Evolutionary conservation across 2,888 invertebrate species (phyloP).

Genomic region (Oligia latruncula): DNA sequence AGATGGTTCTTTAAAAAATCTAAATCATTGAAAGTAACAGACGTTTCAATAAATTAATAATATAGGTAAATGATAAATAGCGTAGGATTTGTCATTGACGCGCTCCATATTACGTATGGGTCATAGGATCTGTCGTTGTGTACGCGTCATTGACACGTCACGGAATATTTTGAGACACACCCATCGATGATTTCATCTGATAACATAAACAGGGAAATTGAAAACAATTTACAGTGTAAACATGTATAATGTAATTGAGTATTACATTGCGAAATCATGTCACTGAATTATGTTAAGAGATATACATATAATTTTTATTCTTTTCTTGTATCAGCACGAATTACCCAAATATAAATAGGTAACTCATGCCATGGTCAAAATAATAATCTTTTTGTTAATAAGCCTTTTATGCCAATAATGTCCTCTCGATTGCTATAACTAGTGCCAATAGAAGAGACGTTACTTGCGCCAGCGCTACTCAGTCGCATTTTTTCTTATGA

Average conservation of each 20-base stretch:
- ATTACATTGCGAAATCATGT: conserved; percentile 17
- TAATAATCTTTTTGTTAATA: background rate
- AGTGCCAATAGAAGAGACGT: background rate
- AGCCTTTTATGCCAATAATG: background rate
- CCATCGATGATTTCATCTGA: conserved; percentile 36
- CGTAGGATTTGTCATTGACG: conserved; percentile 19
- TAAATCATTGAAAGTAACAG: background rate
- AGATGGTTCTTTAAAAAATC: background rate
- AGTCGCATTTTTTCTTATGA: background rate
- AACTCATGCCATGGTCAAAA: no score
- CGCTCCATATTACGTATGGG: conserved; percentile 4
- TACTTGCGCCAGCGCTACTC: background rate
- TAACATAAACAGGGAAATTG: conserved; percentile 38
- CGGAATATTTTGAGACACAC: conserved; percentile 56
- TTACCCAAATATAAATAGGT: background rate
- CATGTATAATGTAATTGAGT: conserved; percentile 4
- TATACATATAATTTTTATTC: background rate
- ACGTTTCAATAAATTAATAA: conserved; percentile 19
- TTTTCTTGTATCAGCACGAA: background rate
- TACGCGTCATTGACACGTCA: conserved; percentile 43
- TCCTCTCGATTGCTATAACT: background rate
- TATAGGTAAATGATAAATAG: conserved; percentile 1
- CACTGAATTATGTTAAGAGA: background rate
- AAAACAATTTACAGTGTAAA: conserved; percentile 19
- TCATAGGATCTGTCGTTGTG: conserved; percentile 23